A percentile compares a stretch with the other conserved stretches of the same genome.
Evolutionary conservation across 2,888 invertebrate genomes (phyloP).

Genomic region (Hipparchia semele): DNA sequence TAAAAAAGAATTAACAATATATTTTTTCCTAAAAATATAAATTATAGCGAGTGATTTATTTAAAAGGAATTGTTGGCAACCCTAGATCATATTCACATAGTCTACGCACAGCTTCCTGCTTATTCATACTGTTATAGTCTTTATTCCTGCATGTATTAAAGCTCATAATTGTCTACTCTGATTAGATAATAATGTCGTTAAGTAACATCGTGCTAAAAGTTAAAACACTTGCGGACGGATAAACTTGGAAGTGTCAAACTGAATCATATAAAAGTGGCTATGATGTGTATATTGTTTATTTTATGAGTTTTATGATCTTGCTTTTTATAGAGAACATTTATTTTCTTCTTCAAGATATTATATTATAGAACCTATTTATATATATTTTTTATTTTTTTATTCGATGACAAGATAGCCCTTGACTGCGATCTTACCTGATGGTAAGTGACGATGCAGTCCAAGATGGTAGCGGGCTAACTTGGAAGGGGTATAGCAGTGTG

Average conservation of each 20-base stretch:
- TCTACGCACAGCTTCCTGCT: not conserved
- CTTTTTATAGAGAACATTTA: not conserved
- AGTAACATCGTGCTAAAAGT: constrained; percentile 20
- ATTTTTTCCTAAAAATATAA: not conserved
- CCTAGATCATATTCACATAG: not conserved
- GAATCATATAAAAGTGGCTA: constrained; percentile 13
- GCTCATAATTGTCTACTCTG: not conserved
- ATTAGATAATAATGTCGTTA: not conserved
- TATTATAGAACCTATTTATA: too few species aligned
- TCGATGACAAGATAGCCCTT: too few species aligned
- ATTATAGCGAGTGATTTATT: not conserved
- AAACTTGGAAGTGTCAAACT: constrained; percentile 25
- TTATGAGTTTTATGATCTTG: not conserved
- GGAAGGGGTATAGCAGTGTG: too few species aligned
- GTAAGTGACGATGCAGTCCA: too few species aligned
- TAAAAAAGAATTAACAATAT: too few species aligned
- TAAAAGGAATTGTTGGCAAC: not conserved
- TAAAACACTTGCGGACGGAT: constrained; percentile 26
- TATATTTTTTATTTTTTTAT: too few species aligned
- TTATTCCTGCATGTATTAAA: not conserved
- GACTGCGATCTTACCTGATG: too few species aligned
- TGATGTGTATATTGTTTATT: constrained; percentile 1
- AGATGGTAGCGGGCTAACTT: too few species aligned
- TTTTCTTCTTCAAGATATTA: not conserved
- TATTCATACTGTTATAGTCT: constrained; percentile 6